A percentile compares a stretch with the other conserved stretches of the same genome.
Evolutionary conservation across 2,113 vertebrate genomes (phyloP).

Genomic region (Nerophis ophidion): DNA sequence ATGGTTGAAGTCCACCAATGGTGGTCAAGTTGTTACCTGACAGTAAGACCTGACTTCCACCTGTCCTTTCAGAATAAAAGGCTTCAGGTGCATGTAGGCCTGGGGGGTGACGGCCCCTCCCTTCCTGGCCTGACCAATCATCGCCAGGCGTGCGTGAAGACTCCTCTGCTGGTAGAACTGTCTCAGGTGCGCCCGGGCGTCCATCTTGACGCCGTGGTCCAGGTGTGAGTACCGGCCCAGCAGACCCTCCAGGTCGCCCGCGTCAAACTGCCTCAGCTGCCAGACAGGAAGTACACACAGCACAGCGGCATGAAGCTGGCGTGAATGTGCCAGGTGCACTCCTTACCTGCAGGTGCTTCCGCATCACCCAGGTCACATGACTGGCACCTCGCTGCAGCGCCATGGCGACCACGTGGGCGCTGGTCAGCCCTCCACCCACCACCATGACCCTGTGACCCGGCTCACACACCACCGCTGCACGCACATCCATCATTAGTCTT

Average conservation of each 20-base stretch:
- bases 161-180: constrained; percentile 75
- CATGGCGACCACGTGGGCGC: constrained; percentile 69
- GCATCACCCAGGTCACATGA: constrained; percentile 74
- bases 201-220: constrained; percentile 73
- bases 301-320: too few species aligned
- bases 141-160: constrained; percentile 66
- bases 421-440: constrained; percentile 73
- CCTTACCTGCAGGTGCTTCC: constrained; percentile 72
- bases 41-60: constrained; percentile 67
- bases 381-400: constrained; percentile 70
- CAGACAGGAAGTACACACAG: too few species aligned
- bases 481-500: not conserved
- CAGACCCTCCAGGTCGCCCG: constrained; percentile 73
- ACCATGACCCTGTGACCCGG: constrained; percentile 69
- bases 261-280: constrained; percentile 76
- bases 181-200: constrained; percentile 67
- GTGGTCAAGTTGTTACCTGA: constrained; percentile 48
- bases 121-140: constrained; percentile 73
- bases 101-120: constrained; percentile 73
- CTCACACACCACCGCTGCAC: constrained; percentile 56
- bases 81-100: constrained; percentile 69
- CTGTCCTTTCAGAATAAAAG: constrained; percentile 59
- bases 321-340: constrained; percentile 19
- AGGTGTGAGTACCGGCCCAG: constrained; percentile 72
- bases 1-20: too few species aligned